Percentiles rank a stretch among this genome's conserved stretches.
Evolutionary conservation across 2,888 invertebrate species (phyloP).

Genomic region (Parnassius orleans): DNA sequence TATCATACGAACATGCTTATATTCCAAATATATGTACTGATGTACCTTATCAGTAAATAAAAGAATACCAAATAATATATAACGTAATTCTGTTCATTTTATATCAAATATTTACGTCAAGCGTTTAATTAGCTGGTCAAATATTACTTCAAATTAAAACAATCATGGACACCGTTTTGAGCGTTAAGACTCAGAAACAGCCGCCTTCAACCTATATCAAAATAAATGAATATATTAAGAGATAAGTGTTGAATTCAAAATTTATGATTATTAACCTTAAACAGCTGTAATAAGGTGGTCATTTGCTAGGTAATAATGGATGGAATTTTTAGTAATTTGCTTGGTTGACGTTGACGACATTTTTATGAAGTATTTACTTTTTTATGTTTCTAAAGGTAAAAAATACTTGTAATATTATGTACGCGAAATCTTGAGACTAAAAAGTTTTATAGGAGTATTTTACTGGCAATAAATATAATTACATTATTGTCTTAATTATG

Average conservation of each 20-base stretch:
- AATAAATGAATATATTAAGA: constrained; percentile 33
- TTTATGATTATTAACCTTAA: constrained; percentile 22
- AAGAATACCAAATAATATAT: no score
- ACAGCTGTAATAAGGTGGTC: constrained; percentile 11
- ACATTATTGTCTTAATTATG: neutral
- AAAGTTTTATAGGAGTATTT: constrained; percentile 22
- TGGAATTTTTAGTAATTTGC: constrained; percentile 15
- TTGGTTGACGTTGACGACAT: constrained; percentile 23
- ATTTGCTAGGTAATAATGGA: constrained; percentile 5
- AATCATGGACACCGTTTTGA: constrained; percentile 17
- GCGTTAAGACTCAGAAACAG: constrained; percentile 27
- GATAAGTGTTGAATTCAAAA: constrained; percentile 24
- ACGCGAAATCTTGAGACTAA: constrained; percentile 21
- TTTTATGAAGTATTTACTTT: constrained; percentile 23
- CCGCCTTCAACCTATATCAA: constrained; percentile 33
- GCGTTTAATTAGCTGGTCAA: neutral
- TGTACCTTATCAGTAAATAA: no score
- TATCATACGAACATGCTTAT: no score
- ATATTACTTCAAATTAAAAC: neutral
- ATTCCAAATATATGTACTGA: no score
- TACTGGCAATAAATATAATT: constrained; percentile 24
- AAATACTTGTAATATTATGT: constrained; percentile 3
- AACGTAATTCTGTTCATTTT: no score
- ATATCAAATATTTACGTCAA: no score
- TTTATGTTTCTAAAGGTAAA: constrained; percentile 16